A percentile compares a stretch with the other conserved stretches of the same genome.
Evolutionary conservation across 1,140 invertebrate species (phyloP).

Genomic region (Hylyphantes graminicola): DNA sequence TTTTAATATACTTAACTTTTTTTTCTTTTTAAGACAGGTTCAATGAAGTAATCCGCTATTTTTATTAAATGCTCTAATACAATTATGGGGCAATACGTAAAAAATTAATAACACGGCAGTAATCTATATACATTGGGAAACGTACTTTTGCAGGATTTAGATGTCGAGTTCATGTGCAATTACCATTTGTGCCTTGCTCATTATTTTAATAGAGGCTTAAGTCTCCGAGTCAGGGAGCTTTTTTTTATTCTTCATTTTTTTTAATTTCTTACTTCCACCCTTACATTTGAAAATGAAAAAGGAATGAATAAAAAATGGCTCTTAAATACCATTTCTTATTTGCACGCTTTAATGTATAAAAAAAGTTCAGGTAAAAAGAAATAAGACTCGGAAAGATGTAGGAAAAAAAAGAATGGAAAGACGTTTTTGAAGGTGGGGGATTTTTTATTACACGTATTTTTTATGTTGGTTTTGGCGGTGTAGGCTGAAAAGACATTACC

Average conservation of each 20-base stretch:
- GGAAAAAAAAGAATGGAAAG: neutral
- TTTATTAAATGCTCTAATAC: slow-evolving; percentile 60
- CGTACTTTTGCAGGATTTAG: slow-evolving; percentile 54
- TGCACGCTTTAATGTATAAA: slow-evolving; percentile 41
- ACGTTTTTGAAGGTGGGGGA: too few relatives aligned
- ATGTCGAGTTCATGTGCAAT: slow-evolving; percentile 59
- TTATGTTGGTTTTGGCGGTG: neutral
- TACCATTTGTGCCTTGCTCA: slow-evolving; percentile 54
- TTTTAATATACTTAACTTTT: neutral
- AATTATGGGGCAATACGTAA: slow-evolving; percentile 56
- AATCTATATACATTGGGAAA: slow-evolving; percentile 49
- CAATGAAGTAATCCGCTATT: slow-evolving; percentile 50
- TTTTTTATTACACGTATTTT: slow-evolving; percentile 4
- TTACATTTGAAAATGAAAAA: slow-evolving; percentile 15
- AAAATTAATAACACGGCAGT: slow-evolving; percentile 55
- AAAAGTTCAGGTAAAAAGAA: slow-evolving; percentile 37
- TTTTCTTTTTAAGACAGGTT: slow-evolving; percentile 34
- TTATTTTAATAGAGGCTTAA: slow-evolving; percentile 60
- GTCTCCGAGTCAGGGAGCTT: slow-evolving; percentile 35
- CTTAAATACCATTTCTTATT: slow-evolving; percentile 58
- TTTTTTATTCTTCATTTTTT: slow-evolving; percentile 16
- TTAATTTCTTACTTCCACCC: slow-evolving; percentile 20
- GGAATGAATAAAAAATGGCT: slow-evolving; percentile 37
- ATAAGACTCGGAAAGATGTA: neutral
- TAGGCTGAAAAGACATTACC: slow-evolving; percentile 33